These are phyloP conservation scores for Pseudolaguvia tuberculata DNA, from an alignment of 2,113 vertebrate genomes.

Conservation along the genomic window DNA sequence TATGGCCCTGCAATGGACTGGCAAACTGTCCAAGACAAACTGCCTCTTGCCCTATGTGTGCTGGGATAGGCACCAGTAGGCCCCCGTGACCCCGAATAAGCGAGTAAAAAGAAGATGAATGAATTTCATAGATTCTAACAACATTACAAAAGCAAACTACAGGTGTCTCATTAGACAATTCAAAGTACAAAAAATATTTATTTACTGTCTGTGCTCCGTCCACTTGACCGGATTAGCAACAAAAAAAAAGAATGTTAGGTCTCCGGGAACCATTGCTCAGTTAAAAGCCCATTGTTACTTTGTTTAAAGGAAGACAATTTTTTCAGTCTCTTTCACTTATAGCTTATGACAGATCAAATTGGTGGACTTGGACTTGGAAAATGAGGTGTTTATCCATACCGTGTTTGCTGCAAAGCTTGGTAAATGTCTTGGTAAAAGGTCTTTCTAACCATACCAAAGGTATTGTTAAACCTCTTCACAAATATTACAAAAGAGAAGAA, in stretches of 20 bases:
- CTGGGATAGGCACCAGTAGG: no score
- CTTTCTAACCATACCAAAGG: neutral
- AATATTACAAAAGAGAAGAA: neutral
- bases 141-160: neutral
- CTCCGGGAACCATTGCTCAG: neutral
- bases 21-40: no score
- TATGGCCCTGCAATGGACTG: no score
- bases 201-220: neutral
- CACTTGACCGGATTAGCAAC: neutral
- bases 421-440: slow-evolving; percentile 14
- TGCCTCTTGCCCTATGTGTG: no score
- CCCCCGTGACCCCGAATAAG: no score
- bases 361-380: neutral
- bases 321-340: no score
- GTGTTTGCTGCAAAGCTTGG: slow-evolving; percentile 10
- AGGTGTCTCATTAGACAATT: neutral
- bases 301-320: neutral
- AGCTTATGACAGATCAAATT: slow-evolving; percentile 26
- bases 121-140: no score
- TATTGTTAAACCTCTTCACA: neutral
- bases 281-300: neutral
- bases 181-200: neutral
- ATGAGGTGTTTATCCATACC: slow-evolving; percentile 18
- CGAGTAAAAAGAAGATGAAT: no score
- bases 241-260: neutral